Evolutionary conservation across 2,113 vertebrate genomes (phyloP).

Genomic region (Phoenicopterus ruber): DNA sequence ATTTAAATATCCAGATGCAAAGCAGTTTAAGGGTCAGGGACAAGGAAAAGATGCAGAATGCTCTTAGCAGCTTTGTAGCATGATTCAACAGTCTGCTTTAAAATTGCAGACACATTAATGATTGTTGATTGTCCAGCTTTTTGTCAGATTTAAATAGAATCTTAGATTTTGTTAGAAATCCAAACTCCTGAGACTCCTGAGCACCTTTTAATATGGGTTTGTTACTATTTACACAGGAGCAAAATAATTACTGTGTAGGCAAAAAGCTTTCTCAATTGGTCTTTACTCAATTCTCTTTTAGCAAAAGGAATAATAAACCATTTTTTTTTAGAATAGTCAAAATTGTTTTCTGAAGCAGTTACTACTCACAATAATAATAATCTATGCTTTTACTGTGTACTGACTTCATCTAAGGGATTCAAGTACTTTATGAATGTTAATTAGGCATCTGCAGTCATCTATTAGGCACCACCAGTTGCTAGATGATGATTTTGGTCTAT

Average conservation of each 20-base stretch:
- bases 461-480: conserved; percentile 18
- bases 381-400: neutral
- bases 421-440: conserved; percentile 34
- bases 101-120: neutral
- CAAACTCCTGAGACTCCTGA: neutral
- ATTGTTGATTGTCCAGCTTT: neutral
- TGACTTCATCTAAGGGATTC: conserved; percentile 13
- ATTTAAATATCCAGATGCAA: conserved; percentile 75
- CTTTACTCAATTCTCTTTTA: neutral
- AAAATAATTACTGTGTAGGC: neutral
- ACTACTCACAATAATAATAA: conserved; percentile 1
- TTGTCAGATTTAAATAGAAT: neutral
- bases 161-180: neutral
- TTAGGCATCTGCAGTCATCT: conserved; percentile 46
- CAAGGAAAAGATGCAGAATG: neutral
- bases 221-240: neutral
- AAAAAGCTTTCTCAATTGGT: neutral
- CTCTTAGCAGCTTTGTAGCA: neutral
- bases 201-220: neutral
- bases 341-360: conserved; percentile 5
- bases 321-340: neutral
- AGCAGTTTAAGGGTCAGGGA: conserved; percentile 44
- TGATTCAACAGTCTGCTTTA: neutral
- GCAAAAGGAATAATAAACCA: neutral
- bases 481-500: conserved; percentile 17